Base-by-base conservation (phyloP, 2,113 vertebrate genomes). In the Dascyllus trimaculatus region DNA sequence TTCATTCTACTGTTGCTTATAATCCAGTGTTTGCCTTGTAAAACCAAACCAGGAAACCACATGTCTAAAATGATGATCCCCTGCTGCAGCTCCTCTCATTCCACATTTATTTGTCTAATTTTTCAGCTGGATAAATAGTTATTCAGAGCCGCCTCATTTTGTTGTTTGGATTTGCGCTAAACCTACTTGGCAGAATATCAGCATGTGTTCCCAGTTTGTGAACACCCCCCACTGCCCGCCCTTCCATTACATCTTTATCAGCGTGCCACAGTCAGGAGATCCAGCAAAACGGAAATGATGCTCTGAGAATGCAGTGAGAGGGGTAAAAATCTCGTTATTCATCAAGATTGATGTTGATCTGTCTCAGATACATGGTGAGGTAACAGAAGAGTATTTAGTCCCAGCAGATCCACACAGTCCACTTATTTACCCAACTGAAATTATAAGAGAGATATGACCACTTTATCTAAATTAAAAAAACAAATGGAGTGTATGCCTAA, bases 21-120 rank as follows among this genome's bases (percentile, higher is more conserved):
- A 53, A 51, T 72, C 25, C 46, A 35, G 25, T 11, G 1, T 66
- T 62, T 82, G 17, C 49, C 45, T 68, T 63, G 32, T 48, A 35
- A 68, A 78, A 62, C 56, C 57, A 73, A 73, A 68, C 57, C 56
- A 82, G 56, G 63, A 78, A 56, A 73, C 68, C 58, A 8, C 69
- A 72, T 32, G 56, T 46, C 43, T 18, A 49, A 45, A 58, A 25
- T 52, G 43, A 68, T 58, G 62, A 73, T 68, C 62, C 25, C 51
- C 18, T 73, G 45, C 64, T 78, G 51, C 51, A 68, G 62, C 57
- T 63, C 40, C 19, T 58, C 62, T 62, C 29, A 11, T 56, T 32
- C 54, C 54, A 82, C n/a, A 52, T 62, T 24, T 21, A 43, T 77
- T 63, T 52, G 45, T 52, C 43, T 49, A 4, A 56, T 68, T 58